Conservation (phyloP, 2,888 invertebrate species). For the Brenthis ino region DNA sequence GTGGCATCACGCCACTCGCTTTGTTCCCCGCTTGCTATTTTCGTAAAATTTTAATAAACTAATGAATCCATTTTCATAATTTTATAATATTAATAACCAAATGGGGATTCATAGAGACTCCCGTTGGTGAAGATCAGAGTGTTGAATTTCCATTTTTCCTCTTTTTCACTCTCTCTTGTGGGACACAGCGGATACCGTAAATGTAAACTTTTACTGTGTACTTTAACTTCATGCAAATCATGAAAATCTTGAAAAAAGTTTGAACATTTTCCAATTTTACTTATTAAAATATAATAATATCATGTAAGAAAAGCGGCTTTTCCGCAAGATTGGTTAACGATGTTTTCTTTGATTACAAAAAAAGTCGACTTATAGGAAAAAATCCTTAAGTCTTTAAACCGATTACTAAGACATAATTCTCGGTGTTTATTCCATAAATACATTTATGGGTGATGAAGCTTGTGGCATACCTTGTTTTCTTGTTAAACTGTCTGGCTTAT, state of each 20-base stretch:
- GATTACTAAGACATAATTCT: conserved; percentile 31
- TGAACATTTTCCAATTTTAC: too few relatives aligned
- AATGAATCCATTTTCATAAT: too few relatives aligned
- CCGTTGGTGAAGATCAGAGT: too few relatives aligned
- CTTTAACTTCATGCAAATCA: too few relatives aligned
- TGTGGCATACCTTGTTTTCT: neutral
- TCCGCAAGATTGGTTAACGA: conserved; percentile 31
- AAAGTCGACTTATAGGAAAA: conserved; percentile 26
- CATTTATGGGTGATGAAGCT: conserved; percentile 22
- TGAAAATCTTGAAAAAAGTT: too few relatives aligned
- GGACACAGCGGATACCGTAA: too few relatives aligned
- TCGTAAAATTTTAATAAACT: too few relatives aligned
- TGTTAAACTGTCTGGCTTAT: neutral
- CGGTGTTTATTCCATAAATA: conserved; percentile 28
- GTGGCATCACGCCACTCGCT: neutral
- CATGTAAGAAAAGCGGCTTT: conserved; percentile 17
- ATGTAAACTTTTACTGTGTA: too few relatives aligned
- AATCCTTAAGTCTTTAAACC: conserved; percentile 32
- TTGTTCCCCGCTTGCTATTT: neutral
- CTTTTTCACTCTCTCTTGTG: too few relatives aligned
- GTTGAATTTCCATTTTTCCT: too few relatives aligned
- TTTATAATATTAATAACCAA: too few relatives aligned
- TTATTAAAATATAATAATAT: neutral
- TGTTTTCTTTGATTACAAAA: conserved; percentile 26
- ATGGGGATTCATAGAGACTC: too few relatives aligned